These are phyloP conservation scores for Bactericera cockerelli DNA, from an alignment of 1,140 invertebrate genomes.

Conservation along the genomic window DNA sequence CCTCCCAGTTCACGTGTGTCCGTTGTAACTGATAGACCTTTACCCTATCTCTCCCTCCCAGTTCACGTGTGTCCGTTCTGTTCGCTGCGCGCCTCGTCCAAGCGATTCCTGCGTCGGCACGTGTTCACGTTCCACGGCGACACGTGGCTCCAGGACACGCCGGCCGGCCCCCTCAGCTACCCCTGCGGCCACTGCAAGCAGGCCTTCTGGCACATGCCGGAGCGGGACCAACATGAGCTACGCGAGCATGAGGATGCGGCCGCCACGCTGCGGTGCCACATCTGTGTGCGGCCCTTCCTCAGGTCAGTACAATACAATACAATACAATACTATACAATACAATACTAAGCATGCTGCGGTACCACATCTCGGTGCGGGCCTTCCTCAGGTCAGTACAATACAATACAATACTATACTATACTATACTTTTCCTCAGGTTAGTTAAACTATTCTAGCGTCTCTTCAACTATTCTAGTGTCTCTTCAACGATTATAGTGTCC, in stretches of 20 bases:
- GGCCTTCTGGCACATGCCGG: constrained; percentile 14
- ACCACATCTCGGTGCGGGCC: constrained; percentile 16
- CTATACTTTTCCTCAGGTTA: constrained; percentile 19
- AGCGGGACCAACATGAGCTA: constrained; percentile 16
- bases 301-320: constrained; percentile 18
- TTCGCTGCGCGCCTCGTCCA: constrained; percentile 12
- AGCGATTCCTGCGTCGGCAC: constrained; percentile 14
- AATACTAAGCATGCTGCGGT: constrained; percentile 17
- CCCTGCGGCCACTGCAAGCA: constrained; percentile 15
- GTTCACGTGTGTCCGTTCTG: constrained; percentile 17
- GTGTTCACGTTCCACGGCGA: constrained; percentile 12
- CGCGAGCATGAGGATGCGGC: constrained; percentile 13
- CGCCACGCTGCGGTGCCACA: constrained; percentile 16
- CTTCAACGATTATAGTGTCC: no score
- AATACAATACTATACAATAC: no score
- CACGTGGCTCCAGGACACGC: constrained; percentile 6
- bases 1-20: constrained; percentile 14
- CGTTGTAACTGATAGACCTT: no score
- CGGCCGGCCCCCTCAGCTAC: constrained; percentile 10
- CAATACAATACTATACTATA: no score
- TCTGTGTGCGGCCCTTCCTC: constrained; percentile 16
- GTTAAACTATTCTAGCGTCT: no score
- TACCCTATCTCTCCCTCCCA: no score
- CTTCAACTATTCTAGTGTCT: no score
- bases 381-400: constrained; percentile 18